These are phyloP conservation scores for Cantharis flavilabris DNA, from an alignment of 2,888 invertebrate genomes.

Conservation along the genomic window DNA sequence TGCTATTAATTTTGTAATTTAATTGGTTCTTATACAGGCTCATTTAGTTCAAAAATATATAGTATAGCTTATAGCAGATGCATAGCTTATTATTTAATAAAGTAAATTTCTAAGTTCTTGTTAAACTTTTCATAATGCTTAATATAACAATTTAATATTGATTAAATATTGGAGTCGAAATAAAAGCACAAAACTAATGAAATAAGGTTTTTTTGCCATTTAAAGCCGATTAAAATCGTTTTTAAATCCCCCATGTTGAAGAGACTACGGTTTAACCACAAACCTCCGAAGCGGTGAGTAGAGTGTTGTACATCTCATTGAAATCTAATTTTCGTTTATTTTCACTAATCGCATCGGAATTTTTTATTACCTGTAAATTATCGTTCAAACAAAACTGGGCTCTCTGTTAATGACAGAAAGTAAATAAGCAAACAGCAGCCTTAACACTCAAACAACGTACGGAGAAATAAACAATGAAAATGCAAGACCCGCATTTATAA, in stretches of 20 bases:
- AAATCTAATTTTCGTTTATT: too few species aligned
- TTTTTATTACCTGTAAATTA: background rate
- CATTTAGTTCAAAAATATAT: background rate
- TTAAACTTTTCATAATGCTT: background rate
- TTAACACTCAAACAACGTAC: background rate
- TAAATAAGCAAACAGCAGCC: background rate
- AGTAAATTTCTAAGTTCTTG: background rate
- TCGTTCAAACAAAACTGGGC: background rate
- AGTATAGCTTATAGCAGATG: background rate
- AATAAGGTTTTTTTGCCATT: background rate
- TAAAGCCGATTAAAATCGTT: background rate
- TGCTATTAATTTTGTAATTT: background rate
- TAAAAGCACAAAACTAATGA: background rate
- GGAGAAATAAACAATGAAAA: background rate
- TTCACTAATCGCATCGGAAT: too few species aligned
- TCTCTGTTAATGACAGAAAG: background rate
- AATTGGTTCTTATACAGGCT: background rate
- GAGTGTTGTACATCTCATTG: background rate
- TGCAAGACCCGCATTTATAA: background rate
- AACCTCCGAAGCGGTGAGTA: background rate
- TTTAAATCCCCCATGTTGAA: background rate
- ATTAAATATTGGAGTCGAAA: background rate
- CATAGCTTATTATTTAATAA: background rate
- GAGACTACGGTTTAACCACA: background rate
- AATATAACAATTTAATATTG: background rate